Base-by-base conservation (phyloP, 2,797 vertebrate genomes). In the Syngnathus acus region DNA sequence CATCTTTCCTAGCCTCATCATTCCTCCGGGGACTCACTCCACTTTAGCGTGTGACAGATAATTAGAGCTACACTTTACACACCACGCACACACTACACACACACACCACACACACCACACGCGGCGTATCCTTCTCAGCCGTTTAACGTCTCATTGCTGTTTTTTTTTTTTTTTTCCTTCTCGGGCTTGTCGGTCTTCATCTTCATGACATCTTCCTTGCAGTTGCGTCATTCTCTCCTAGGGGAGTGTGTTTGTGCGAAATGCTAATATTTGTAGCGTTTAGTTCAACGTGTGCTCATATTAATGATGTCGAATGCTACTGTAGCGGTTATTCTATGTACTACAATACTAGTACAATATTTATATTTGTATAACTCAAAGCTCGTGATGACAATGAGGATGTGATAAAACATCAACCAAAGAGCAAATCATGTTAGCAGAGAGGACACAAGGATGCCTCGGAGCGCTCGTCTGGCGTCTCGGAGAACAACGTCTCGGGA, bases 1-100 rank as follows among this genome's bases (percentile, higher is more conserved):
- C 38, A 48, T 68, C 59, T 48, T 63, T 64, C 69, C 62, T 21
- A 26, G 67, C 62, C 58, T 58, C 50, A 21, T 57, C 55, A 13
- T 57, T 7, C 70, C 76, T 74, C 74, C 9, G 14, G 78, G 75
- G 79, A 82, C 75, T 82, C 73, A 70, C 82, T 80, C 73, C 78
- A 78, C 80, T 79, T 78, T 77, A 76, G 71, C 67, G 68, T 72
- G 74, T 82, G 84, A 80, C 72, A 77, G 76, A 85, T 79, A 77
- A 84, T 81, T 85, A 84, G 73, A 81, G 63, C 63, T 40, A 19
- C 21, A 64, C 45, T 64, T 72, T 65, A 64, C 62, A 68, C 66
- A 62, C 57, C 17, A 40, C 65, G 10, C 38, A 43, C 39, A 61
- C 59, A 42, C 39, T 5, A 61, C 39, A 4, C 55, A 19, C 55